Base-by-base conservation (phyloP, 2,888 invertebrate species). In the Phania funesta region DNA sequence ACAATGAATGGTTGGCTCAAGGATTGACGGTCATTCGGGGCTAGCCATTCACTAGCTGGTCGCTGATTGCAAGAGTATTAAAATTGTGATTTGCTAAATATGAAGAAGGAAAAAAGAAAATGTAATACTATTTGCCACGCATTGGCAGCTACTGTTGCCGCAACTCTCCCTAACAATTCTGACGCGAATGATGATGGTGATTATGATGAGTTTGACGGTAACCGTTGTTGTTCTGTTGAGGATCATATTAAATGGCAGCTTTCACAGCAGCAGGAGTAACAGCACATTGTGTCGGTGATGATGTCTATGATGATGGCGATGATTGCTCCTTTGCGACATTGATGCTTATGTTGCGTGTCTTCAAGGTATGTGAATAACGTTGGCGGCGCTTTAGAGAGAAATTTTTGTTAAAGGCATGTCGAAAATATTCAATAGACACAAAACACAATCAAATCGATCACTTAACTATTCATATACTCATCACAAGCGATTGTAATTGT, bases 51-150 rank as follows among this genome's bases (percentile, higher is more conserved):
- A 60, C 32, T 67, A 22, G 32, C 18, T 6, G 32, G 13, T 16
- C n/a, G 58, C 44, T 60, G 56, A 82, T 78, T 77, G 68, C 56
- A n/a, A n/a, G n/a, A n/a, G n/a, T n/a, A 84, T 82, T 85, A 83
- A 84, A 85, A 84, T 84, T 85, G 84, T 84, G 84, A 85, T 85
- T 85, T 85, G 82, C 71, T 84, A 82, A 32, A 44, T 22, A 52
- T 13, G n/a, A 38, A 29, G 38, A 24, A 18, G 35, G 56, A 58
- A 18, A 32, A 35, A 82, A 16, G 9, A 11, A 13, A 13, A 41
- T 84, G 26, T 52, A 60, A 50, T 84, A 85, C 84, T 84, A 85
- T 85, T 85, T 85, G 85, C 84, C 85, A 86, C 83, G 84, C 85
- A 84, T 84, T 84, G 67, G 62, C 76, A 62, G 75, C 80, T 64